Evolutionary conservation across 2,797 vertebrate genomes (phyloP).

Genomic region (Otolemur crassicaudatus): DNA sequence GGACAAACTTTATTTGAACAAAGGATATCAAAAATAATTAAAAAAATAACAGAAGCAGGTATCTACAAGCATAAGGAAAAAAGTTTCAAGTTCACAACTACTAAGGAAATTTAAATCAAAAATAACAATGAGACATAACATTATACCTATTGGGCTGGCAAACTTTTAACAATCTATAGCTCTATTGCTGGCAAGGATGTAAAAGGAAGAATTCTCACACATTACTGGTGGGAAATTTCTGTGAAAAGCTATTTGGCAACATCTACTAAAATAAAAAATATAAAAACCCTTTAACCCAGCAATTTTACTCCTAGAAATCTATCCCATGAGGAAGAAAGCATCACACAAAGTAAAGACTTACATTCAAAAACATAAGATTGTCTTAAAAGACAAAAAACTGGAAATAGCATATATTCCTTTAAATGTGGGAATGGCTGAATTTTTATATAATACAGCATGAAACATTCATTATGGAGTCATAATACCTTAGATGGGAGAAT

Average conservation of each 20-base stretch:
- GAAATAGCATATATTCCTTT: neutral
- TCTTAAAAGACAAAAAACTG: conserved; percentile 32
- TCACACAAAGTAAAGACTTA: neutral
- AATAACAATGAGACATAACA: neutral
- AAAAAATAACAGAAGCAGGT: neutral
- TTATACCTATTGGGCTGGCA: neutral
- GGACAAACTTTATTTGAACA: neutral
- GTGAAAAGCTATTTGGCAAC: conserved; percentile 45
- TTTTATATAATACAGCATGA: neutral
- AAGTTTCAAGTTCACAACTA: neutral
- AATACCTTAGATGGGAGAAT: neutral
- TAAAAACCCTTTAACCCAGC: conserved; percentile 7
- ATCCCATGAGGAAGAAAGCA: conserved; percentile 52
- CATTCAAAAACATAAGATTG: neutral
- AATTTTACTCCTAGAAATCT: conserved; percentile 31
- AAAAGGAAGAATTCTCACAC: conserved; percentile 27
- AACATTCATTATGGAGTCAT: neutral
- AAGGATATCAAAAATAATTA: neutral
- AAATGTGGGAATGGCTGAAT: neutral
- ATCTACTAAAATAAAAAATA: conserved; percentile 41
- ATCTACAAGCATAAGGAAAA: neutral
- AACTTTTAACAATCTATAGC: conserved; percentile 18
- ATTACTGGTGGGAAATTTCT: neutral
- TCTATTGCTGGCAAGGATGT: neutral
- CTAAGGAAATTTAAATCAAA: conserved; percentile 30